Conservation (phyloP, 1,140 invertebrate genomes). For the Heliothis subflexa region DNA sequence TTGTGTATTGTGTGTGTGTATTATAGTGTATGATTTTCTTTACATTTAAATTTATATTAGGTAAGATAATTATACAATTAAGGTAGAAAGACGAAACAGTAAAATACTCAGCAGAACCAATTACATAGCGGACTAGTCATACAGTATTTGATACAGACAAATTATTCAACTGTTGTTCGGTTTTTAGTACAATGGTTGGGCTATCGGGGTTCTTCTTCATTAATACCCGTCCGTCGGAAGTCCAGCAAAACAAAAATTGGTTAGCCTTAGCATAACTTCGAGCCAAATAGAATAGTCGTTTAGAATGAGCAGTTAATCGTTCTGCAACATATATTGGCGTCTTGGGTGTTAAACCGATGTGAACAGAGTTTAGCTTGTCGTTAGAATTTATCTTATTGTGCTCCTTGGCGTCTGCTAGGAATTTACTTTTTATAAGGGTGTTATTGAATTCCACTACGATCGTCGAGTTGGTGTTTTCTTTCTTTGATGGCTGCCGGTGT, state of each 20-base stretch:
- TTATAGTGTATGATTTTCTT: too few relatives aligned
- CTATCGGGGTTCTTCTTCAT: neutral
- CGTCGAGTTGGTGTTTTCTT: neutral
- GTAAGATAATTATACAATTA: neutral
- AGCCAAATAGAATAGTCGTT: constrained; percentile 1
- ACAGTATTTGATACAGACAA: neutral
- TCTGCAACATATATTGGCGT: neutral
- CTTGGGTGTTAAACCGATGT: neutral
- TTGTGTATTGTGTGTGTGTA: too few relatives aligned
- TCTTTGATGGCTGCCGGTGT: neutral
- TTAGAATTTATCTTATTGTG: constrained; percentile 1
- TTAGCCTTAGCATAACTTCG: neutral
- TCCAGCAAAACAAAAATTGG: neutral
- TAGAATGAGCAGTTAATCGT: neutral
- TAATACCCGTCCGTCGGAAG: neutral
- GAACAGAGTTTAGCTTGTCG: neutral
- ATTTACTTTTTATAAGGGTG: neutral
- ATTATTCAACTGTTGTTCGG: neutral
- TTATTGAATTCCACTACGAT: neutral
- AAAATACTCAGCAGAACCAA: neutral
- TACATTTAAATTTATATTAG: neutral
- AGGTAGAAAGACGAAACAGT: neutral
- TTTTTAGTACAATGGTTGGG: neutral
- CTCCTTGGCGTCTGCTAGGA: neutral
- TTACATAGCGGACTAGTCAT: neutral